A percentile compares a stretch with the other conserved stretches of the same genome.
Evolutionary conservation across 1,140 invertebrate genomes (phyloP).

Genomic region (Drosophila nikananu): DNA sequence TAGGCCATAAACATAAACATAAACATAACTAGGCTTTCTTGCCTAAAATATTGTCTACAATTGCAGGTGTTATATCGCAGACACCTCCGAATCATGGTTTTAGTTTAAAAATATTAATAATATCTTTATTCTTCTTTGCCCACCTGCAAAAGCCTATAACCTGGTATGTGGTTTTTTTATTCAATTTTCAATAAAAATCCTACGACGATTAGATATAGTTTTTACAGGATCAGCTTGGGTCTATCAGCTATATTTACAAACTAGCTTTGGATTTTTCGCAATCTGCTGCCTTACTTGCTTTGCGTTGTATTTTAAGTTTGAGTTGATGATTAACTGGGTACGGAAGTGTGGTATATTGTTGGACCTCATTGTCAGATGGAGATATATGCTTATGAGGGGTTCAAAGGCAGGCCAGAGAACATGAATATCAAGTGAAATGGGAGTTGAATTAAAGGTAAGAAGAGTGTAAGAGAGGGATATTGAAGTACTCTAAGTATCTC

Average conservation of each 20-base stretch:
- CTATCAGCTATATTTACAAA: not conserved
- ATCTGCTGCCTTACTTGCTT: not conserved
- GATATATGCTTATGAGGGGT: too few relatives aligned
- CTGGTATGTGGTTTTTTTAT: not conserved
- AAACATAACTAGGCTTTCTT: not conserved
- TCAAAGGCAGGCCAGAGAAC: too few relatives aligned
- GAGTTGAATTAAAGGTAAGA: too few relatives aligned
- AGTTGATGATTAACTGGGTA: not conserved
- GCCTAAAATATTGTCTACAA: not conserved
- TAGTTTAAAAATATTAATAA: not conserved
- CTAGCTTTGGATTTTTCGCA: too few relatives aligned
- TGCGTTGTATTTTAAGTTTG: not conserved
- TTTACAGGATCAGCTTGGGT: not conserved
- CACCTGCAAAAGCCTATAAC: not conserved
- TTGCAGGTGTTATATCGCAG: not conserved
- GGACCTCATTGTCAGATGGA: not conserved
- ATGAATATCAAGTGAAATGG: too few relatives aligned
- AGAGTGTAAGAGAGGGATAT: too few relatives aligned
- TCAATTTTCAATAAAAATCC: not conserved
- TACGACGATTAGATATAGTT: not conserved
- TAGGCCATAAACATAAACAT: not conserved
- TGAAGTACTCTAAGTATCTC: too few relatives aligned
- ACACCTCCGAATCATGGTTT: too few relatives aligned
- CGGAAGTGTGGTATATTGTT: not conserved
- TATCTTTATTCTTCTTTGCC: not conserved